Percentiles rank a stretch among this genome's conserved stretches.
Conservation (phyloP, 64 coral and sea anemone genomes). For the Hydrozoanthus tunicans region DNA sequence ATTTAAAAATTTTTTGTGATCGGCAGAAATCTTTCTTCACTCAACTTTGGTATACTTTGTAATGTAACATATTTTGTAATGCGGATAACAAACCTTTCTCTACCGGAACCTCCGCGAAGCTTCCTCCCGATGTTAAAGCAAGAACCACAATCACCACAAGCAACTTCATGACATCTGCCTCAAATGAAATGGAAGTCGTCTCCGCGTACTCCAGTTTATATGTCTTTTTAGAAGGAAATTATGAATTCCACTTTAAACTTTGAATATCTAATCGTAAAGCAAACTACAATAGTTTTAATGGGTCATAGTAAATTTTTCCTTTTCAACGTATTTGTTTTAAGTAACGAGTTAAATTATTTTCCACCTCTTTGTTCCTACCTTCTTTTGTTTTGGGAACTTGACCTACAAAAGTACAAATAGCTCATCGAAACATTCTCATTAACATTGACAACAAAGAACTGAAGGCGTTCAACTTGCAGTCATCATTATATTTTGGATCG, state of each 20-base stretch:
- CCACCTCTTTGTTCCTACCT: slow-evolving; percentile 28
- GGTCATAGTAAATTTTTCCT: neutral
- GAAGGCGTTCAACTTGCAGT: slow-evolving; percentile 21
- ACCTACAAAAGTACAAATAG: slow-evolving; percentile 44
- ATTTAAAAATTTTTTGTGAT: neutral
- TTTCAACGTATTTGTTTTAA: slow-evolving; percentile 30
- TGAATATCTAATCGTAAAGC: too few relatives aligned
- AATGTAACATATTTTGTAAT: neutral
- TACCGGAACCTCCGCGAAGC: too few relatives aligned
- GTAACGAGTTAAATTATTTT: slow-evolving; percentile 24
- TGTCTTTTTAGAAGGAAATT: too few relatives aligned
- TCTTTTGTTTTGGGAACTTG: slow-evolving; percentile 40
- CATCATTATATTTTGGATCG: slow-evolving; percentile 33
- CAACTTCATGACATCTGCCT: too few relatives aligned
- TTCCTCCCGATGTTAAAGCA: too few relatives aligned
- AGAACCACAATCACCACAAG: too few relatives aligned
- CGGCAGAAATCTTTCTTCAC: neutral
- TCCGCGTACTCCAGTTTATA: too few relatives aligned
- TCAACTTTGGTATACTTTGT: neutral
- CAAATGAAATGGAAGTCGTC: too few relatives aligned
- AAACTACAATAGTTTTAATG: too few relatives aligned
- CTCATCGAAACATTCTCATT: neutral
- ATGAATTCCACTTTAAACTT: too few relatives aligned
- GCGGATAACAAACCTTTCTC: too few relatives aligned
- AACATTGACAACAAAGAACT: slow-evolving; percentile 25